Conservation (phyloP, 2,113 vertebrate species). For the Corydoras maculifer region DNA sequence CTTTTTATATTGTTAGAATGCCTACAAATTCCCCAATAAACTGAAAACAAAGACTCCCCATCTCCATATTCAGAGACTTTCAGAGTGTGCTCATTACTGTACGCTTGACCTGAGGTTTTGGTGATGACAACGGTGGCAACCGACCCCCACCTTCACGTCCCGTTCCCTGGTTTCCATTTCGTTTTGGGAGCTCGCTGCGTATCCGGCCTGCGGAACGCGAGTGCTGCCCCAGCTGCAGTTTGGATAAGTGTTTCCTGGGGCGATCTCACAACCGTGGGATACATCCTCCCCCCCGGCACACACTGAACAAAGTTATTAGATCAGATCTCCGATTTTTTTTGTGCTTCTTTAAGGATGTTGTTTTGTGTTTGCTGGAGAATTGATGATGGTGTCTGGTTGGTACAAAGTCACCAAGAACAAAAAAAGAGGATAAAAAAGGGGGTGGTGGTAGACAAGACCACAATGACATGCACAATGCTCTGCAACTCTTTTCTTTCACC, state of each 20-base stretch:
- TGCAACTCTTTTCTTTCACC: slow-evolving; percentile 59
- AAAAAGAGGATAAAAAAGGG: slow-evolving; percentile 48
- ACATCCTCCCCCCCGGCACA: slow-evolving; percentile 28
- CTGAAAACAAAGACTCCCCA: slow-evolving; percentile 30
- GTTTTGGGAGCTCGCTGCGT: slow-evolving; percentile 49
- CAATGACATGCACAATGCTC: slow-evolving; percentile 63
- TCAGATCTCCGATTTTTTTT: slow-evolving; percentile 60
- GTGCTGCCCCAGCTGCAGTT: slow-evolving; percentile 35
- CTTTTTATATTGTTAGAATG: slow-evolving; percentile 37
- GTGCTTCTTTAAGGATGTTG: slow-evolving; percentile 51
- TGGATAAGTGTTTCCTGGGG: slow-evolving; percentile 55
- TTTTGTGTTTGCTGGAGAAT: slow-evolving; percentile 64
- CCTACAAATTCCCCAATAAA: slow-evolving; percentile 29
- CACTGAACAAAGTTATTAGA: slow-evolving; percentile 55
- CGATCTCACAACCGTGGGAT: slow-evolving; percentile 53
- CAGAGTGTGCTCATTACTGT: slow-evolving; percentile 19
- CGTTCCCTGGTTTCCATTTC: slow-evolving; percentile 42
- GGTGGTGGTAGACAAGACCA: slow-evolving; percentile 47
- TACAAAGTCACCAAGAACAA: slow-evolving; percentile 25
- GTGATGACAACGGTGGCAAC: slow-evolving; percentile 56
- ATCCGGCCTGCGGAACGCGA: slow-evolving; percentile 48
- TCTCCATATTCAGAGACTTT: neutral
- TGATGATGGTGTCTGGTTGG: slow-evolving; percentile 58
- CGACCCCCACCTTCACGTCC: slow-evolving; percentile 49
- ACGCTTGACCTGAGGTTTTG: slow-evolving; percentile 30